These are phyloP conservation scores for Zosterops borbonicus DNA, from an alignment of 2,113 vertebrate genomes.

Conservation along the genomic window DNA sequence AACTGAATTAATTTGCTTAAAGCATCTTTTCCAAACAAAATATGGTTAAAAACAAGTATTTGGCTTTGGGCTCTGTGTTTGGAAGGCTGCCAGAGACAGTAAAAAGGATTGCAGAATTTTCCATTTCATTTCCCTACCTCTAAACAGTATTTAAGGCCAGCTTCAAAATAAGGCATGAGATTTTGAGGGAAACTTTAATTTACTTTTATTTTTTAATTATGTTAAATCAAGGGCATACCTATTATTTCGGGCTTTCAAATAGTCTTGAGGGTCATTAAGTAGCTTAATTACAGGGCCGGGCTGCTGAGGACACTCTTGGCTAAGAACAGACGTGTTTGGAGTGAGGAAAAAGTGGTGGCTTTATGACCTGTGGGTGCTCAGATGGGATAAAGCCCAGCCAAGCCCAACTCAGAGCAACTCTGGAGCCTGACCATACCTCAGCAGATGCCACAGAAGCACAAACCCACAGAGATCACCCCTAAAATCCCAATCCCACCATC, in stretches of 20 bases:
- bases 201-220: conserved; percentile 30
- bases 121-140: conserved; percentile 49
- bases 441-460: not conserved
- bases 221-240: conserved; percentile 31
- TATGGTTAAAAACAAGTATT: conserved; percentile 50
- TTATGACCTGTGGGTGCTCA: not conserved
- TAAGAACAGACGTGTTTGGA: not conserved
- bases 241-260: conserved; percentile 26
- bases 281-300: conserved; percentile 6
- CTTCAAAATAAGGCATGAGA: conserved; percentile 26
- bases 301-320: not conserved
- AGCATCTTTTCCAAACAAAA: conserved; percentile 52
- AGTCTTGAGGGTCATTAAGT: conserved; percentile 32
- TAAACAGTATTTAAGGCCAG: conserved; percentile 23
- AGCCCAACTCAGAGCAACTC: not conserved
- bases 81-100: conserved; percentile 20
- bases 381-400: not conserved
- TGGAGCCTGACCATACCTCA: not conserved
- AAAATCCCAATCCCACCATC: not conserved
- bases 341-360: not conserved
- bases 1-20: conserved; percentile 52
- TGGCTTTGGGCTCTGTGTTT: conserved; percentile 45
- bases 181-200: conserved; percentile 1
- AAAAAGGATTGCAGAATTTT: conserved; percentile 44
- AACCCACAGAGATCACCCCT: not conserved